Evolutionary conservation across 2,888 invertebrate species (phyloP), one percentile per base, ranked within the genome.

Genomic region (Listrodromus nycthemerus): DNA sequence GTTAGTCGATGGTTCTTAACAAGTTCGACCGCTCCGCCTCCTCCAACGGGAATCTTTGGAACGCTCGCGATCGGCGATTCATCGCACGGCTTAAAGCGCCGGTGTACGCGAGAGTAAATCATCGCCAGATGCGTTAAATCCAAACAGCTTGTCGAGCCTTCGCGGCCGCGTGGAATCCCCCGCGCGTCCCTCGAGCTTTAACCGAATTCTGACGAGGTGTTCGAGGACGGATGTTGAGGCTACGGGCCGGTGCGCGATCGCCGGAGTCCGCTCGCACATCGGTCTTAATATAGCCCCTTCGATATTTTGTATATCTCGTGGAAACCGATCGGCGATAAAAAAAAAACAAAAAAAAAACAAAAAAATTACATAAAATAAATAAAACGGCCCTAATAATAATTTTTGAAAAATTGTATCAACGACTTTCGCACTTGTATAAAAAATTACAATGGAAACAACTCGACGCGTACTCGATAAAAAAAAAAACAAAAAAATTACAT

Each of bases 41-140:
- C 66, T 66, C 27, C 55, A 37, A 33, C 65, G 73, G 41, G 37
- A 73, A 80, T 66, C 27, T 45, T 66, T 16, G 5, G 8, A 1
- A 13, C 50, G 52, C n/a, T 70, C 50, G 69, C 52, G 24, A 48
- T 77, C 69, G 13, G 21, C 55, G 37, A 67, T 74, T 67, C 67
- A 63, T 33, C 70, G 24, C 10, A 63, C 45, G 79, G 65, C 80
- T 61, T 37, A 10, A 52, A 70, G 58, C 74, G 50, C 67, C 30
- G 21, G 24, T 37, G 45, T 58, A 27, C 61, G 21, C 50, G 58
- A 45, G 71, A 71, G 80, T 85, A 84, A 86, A 86, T 84, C 80
- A 86, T 82, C 80, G 73, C 83, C 86, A 86, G 80, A 85, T 85
- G 83, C 82, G 75, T 65, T 41, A 45, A 82, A 86, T 84, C 84